Evolutionary conservation across 2,888 invertebrate species (phyloP).

Genomic region (Chalcosyrphus nemorum): DNA sequence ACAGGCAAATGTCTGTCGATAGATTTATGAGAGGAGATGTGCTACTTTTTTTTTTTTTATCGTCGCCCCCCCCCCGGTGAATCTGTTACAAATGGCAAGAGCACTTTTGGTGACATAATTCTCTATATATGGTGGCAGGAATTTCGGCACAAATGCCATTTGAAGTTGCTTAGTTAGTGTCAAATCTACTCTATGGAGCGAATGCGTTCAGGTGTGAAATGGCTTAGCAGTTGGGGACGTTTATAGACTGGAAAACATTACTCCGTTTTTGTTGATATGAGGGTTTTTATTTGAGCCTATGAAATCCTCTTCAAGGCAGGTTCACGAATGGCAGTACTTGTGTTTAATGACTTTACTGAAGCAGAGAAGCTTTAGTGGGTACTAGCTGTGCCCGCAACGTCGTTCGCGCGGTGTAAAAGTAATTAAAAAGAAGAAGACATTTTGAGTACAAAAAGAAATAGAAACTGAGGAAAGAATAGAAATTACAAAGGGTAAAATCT

Average conservation of each 20-base stretch:
- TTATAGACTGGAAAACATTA: neutral
- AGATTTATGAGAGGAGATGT: conserved; percentile 34
- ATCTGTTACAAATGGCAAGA: conserved; percentile 10
- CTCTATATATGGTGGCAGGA: neutral
- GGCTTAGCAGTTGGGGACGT: neutral
- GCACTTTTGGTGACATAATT: conserved; percentile 12
- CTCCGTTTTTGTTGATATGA: neutral
- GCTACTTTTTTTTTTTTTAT: neutral
- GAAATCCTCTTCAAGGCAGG: neutral
- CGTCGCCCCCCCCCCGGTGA: no score
- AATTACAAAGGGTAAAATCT: no score
- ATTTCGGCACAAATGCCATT: neutral
- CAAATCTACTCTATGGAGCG: neutral
- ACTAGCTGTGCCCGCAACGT: no score
- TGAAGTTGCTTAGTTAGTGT: neutral
- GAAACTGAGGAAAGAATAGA: no score
- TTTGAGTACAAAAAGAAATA: no score
- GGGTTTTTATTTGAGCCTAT: neutral
- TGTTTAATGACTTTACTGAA: neutral
- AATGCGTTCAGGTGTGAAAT: neutral
- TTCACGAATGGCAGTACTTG: neutral
- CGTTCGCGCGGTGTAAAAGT: no score
- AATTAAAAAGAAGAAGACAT: no score
- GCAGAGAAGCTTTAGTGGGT: neutral
- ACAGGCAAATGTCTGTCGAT: conserved; percentile 36